Evolutionary conservation across 2,113 vertebrate species (phyloP).

Genomic region (Mugil cephalus): DNA sequence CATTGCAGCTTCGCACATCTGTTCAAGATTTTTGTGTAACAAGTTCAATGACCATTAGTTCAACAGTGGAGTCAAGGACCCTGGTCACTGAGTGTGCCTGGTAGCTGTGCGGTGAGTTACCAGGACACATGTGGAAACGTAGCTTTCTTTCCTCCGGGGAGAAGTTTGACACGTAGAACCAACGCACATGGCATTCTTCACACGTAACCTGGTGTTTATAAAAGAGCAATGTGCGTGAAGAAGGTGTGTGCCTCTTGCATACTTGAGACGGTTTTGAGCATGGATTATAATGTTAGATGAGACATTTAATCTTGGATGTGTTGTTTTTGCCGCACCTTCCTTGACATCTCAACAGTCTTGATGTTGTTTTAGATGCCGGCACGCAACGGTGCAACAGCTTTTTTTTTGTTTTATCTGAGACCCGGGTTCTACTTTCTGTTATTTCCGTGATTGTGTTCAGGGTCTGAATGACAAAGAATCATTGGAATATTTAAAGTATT

Average conservation of each 20-base stretch:
- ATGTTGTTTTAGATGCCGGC: too few relatives aligned
- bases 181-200: conserved; percentile 1
- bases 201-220: not conserved
- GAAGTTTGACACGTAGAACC: conserved; percentile 24
- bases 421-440: too few relatives aligned
- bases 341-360: too few relatives aligned
- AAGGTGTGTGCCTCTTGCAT: not conserved
- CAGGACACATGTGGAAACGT: conserved; percentile 34
- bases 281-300: not conserved
- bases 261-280: not conserved
- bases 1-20: conserved; percentile 14
- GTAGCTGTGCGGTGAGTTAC: conserved; percentile 24
- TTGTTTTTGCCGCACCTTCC: too few relatives aligned
- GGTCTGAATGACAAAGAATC: too few relatives aligned
- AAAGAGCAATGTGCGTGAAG: not conserved
- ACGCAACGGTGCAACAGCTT: too few relatives aligned
- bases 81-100: conserved; percentile 28
- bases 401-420: too few relatives aligned
- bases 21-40: conserved; percentile 37
- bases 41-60: conserved; percentile 66
- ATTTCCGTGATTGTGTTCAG: too few relatives aligned
- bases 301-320: not conserved
- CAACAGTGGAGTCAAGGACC: conserved; percentile 50
- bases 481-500: too few relatives aligned
- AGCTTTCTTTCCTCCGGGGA: conserved; percentile 42